phyloP scores from a whole-genome alignment of 1,140 invertebrate genomes.

The Chironomus tepperi region DNA sequence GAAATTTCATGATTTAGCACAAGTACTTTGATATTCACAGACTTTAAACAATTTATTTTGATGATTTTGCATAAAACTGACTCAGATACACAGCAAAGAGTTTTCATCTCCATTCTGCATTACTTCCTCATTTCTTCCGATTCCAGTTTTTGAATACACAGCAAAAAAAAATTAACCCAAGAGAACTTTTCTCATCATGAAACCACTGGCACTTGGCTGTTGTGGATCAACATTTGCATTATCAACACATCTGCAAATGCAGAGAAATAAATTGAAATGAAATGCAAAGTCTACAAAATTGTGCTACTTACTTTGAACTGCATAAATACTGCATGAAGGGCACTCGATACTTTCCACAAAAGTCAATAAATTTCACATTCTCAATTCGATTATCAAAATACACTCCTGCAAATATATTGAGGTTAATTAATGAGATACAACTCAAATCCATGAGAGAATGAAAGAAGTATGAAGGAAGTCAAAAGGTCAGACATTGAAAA shows the following conservation, averaged over 20 bases:
- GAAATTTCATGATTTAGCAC: not conserved
- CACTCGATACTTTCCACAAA: slow-evolving; percentile 96
- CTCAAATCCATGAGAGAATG: too few relatives aligned
- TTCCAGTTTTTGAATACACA: not conserved
- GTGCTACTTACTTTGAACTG: slow-evolving; percentile 66
- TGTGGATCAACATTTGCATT: slow-evolving; percentile 23
- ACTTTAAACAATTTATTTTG: not conserved
- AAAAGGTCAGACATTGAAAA: too few relatives aligned
- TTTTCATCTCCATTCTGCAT: not conserved
- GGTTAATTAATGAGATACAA: too few relatives aligned
- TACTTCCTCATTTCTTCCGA: not conserved
- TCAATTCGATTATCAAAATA: slow-evolving; percentile 95
- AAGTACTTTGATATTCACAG: not conserved
- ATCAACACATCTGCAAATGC: slow-evolving; percentile 25
- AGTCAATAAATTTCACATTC: slow-evolving; percentile 98
- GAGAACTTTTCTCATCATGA: slow-evolving; percentile 69
- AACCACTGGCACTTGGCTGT: slow-evolving; percentile 41
- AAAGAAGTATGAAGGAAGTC: too few relatives aligned
- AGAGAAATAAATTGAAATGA: not conserved
- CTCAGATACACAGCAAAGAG: not conserved
- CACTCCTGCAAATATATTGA: slow-evolving; percentile 59
- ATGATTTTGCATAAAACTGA: not conserved
- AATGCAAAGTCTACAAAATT: not conserved
- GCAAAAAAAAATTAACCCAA: slow-evolving; percentile 52
- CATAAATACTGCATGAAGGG: slow-evolving; percentile 74